These are phyloP conservation scores for Muntiacus reevesi DNA, from an alignment of 2,113 vertebrate species.

Conservation along the genomic window DNA sequence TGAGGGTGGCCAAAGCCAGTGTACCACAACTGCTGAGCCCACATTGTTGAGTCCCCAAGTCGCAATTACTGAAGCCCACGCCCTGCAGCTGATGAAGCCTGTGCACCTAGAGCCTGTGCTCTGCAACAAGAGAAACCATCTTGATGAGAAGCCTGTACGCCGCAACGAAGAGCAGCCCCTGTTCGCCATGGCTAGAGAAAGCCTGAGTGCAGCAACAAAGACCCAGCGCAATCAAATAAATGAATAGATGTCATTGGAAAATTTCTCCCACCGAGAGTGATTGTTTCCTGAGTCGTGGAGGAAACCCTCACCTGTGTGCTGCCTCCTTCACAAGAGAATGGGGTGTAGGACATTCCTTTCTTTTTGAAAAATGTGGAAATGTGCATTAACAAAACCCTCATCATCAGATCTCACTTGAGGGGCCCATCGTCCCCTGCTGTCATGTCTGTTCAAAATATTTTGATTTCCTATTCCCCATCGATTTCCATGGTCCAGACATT, in stretches of 20 bases:
- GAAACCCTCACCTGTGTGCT: neutral
- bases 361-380: neutral
- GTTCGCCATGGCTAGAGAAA: neutral
- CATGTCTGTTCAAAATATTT: neutral
- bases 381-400: neutral
- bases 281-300: neutral
- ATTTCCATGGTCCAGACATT: neutral
- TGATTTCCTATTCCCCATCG: neutral
- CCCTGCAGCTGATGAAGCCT: neutral
- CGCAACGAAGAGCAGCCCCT: neutral
- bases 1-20: neutral
- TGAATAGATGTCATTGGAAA: neutral
- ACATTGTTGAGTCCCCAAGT: neutral
- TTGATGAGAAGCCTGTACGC: rapidly evolving
- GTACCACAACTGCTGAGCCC: neutral
- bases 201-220: neutral
- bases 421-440: neutral
- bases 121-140: too few relatives aligned
- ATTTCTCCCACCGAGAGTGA: neutral
- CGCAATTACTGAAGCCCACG: neutral
- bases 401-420: neutral
- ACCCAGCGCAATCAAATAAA: neutral
- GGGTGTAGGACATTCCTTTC: neutral
- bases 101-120: neutral
- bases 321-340: neutral